Evolutionary conservation across 2,113 vertebrate species (phyloP).

Genomic region (Cynopterus brachyotis): DNA sequence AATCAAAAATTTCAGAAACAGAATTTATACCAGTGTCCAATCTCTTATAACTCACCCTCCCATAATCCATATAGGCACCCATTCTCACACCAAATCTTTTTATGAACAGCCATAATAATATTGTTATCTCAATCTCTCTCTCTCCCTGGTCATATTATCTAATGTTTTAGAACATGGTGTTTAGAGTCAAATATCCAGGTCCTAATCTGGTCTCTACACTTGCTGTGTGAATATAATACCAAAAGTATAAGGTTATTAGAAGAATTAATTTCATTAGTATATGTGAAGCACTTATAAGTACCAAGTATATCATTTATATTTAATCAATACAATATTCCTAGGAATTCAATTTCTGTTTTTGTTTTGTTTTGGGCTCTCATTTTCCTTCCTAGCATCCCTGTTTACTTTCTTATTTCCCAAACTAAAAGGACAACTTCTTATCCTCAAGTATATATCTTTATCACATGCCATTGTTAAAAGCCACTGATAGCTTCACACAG

Average conservation of each 20-base stretch:
- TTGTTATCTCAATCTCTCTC: background rate
- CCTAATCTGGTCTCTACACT: background rate
- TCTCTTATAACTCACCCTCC: background rate
- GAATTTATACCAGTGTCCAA: background rate
- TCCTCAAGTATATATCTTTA: background rate
- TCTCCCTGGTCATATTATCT: background rate
- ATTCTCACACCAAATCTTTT: background rate
- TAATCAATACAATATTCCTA: background rate
- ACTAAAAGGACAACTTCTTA: background rate
- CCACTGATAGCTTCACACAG: background rate
- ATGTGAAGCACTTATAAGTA: background rate
- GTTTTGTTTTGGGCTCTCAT: background rate
- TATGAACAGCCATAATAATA: background rate
- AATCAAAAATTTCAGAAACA: background rate
- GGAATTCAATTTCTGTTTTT: background rate
- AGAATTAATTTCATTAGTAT: background rate
- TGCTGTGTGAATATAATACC: background rate
- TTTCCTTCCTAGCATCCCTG: background rate
- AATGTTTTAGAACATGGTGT: background rate
- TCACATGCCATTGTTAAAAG: background rate
- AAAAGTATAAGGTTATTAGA: background rate
- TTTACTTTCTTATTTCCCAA: conserved; percentile 12
- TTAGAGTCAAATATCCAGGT: background rate
- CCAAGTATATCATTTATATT: background rate
- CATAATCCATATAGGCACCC: background rate